Base-by-base conservation (phyloP, 2,113 vertebrate species). In the Hippocampus zosterae region DNA sequence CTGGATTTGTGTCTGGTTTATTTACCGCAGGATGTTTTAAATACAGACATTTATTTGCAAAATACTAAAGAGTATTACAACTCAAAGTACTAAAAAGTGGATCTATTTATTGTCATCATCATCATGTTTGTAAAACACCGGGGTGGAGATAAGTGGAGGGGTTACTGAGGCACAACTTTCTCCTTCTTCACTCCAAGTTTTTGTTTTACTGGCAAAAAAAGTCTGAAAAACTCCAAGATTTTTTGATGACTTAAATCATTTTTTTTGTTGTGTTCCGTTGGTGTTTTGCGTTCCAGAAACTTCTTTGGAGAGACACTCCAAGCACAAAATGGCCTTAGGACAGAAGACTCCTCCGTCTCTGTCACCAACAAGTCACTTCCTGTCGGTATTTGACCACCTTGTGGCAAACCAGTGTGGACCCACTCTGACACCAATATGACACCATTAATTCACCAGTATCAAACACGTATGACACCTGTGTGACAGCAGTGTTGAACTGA, bases 31-130 rank as follows among this genome's bases (percentile, higher is more conserved):
- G 40, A 23, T 41, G 63, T 89, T 88, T 77, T 78, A 85, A 88
- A 87, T 88, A 88, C 81, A 88, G 81, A 89, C 85, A 88, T 71
- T 73, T 81, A 85, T 88, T 87, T 88, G 84, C 87, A 90, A 90
- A 88, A 83, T 89, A 86, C 87, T 88, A 89, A 85, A 89, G 88
- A 88, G 85, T 87, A 83, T 82, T 88, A 85, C 73, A 90, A 90
- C 86, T 87, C 78, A 90, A 90, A 88, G 84, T 87, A 84, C 88
- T 88, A 90, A 85, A 90, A 88, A 88, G 79, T 81, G 48, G 61
- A 50, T 71, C 77, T 80, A 77, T 78, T 73, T 84, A 57, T 77
- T 75, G 62, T 80, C 84, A 76, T 82, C 62, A 73, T 81, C 81
- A 75, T 79, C 40, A 57, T 77, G 74, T 85, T 68, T 85, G 83